These are phyloP conservation scores for Lethocerus indicus DNA, from an alignment of 1,140 invertebrate genomes.

Conservation along the genomic window DNA sequence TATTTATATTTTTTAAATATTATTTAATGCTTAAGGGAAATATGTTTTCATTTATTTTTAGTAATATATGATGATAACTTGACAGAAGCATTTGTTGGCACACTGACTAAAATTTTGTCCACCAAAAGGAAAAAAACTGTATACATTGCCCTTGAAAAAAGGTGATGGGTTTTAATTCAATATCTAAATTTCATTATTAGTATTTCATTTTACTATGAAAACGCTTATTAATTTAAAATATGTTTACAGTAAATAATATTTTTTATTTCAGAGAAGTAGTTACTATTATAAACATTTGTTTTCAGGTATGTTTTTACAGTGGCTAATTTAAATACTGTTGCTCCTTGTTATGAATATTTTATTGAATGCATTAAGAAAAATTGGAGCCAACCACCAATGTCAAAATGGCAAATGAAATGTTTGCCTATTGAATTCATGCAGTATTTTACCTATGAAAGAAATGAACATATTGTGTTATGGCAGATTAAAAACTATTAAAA, in stretches of 20 bases:
- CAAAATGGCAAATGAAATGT: slow-evolving; percentile 39
- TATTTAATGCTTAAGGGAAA: not conserved
- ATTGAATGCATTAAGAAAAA: slow-evolving; percentile 34
- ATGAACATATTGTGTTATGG: slow-evolving; percentile 57
- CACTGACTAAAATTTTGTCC: slow-evolving; percentile 47
- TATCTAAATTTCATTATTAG: not conserved
- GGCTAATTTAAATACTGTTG: slow-evolving; percentile 54
- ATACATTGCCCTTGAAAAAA: slow-evolving; percentile 71
- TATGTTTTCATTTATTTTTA: slow-evolving; percentile 29
- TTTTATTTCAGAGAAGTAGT: not conserved
- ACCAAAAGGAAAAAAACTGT: slow-evolving; percentile 37
- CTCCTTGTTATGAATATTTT: slow-evolving; percentile 75
- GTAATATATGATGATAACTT: slow-evolving; percentile 75
- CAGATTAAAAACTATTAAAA: too few relatives aligned
- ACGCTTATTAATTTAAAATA: not conserved
- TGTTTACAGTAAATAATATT: not conserved
- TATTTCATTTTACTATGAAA: not conserved
- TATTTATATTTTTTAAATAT: not conserved
- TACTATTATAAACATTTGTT: not conserved
- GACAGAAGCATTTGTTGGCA: slow-evolving; percentile 62
- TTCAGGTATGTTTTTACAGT: slow-evolving; percentile 60
- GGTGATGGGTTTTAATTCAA: slow-evolving; percentile 22
- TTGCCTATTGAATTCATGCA: slow-evolving; percentile 56
- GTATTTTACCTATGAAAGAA: slow-evolving; percentile 65
- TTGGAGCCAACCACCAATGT: slow-evolving; percentile 25